These are phyloP conservation scores for Heliconius ismenius DNA, from an alignment of 2,888 invertebrate genomes.

Conservation along the genomic window DNA sequence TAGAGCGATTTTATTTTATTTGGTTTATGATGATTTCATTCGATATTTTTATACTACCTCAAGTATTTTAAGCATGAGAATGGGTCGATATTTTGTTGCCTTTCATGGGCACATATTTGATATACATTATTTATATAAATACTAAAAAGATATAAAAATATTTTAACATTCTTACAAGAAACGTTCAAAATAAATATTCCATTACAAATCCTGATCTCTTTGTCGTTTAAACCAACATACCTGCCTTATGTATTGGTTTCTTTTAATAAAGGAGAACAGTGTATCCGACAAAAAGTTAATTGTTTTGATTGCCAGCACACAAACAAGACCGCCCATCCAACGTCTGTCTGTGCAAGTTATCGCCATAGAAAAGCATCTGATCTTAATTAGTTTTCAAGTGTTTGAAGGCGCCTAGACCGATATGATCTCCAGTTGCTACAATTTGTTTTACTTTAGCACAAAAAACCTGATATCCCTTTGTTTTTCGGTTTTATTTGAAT, in stretches of 20 bases:
- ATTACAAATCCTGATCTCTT: constrained; percentile 41
- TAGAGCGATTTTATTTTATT: constrained; percentile 66
- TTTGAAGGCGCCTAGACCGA: constrained; percentile 78
- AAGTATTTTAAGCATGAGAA: constrained; percentile 31
- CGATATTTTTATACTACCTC: constrained; percentile 41
- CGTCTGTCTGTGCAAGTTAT: constrained; percentile 75
- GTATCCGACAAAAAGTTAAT: constrained; percentile 77
- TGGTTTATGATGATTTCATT: constrained; percentile 55
- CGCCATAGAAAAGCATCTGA: constrained; percentile 79
- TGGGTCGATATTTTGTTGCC: constrained; percentile 13
- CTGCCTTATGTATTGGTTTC: constrained; percentile 43
- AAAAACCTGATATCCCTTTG: constrained; percentile 71
- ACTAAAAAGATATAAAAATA: neutral
- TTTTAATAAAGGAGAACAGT: constrained; percentile 47
- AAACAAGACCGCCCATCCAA: constrained; percentile 63
- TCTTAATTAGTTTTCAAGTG: constrained; percentile 82
- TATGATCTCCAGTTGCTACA: constrained; percentile 79
- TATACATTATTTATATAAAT: neutral
- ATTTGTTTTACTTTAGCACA: constrained; percentile 79
- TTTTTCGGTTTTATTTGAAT: constrained; percentile 75
- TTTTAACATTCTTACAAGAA: neutral
- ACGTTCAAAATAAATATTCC: neutral
- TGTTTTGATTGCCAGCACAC: constrained; percentile 80
- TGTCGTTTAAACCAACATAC: constrained; percentile 44
- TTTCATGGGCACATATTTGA: neutral